phyloP scores from a whole-genome alignment of 2,797 vertebrate genomes.

The Labeo calbasu region DNA sequence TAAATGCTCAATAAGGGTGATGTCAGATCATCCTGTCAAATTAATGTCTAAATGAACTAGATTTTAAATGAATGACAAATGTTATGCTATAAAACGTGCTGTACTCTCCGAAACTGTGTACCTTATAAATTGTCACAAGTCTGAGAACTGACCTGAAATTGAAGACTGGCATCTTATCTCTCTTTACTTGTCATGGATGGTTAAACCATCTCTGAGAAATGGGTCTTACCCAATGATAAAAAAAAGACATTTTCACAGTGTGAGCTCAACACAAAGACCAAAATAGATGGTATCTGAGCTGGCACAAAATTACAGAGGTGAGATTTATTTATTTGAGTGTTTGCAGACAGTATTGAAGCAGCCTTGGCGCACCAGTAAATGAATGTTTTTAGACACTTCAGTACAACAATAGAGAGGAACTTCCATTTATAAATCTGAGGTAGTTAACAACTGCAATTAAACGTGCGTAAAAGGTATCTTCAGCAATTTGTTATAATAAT shows the following conservation, averaged over 20 bases:
- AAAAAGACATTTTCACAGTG: not conserved
- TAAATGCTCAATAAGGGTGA: not conserved
- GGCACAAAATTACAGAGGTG: not conserved
- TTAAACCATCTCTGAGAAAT: not conserved
- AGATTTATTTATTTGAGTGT: not conserved
- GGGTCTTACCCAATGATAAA: not conserved
- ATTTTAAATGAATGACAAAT: not conserved
- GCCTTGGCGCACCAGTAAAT: not conserved
- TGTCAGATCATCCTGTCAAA: not conserved
- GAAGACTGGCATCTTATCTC: not conserved
- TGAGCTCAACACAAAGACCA: slow-evolving; percentile 4
- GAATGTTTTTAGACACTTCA: not conserved
- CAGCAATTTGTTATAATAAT: not conserved
- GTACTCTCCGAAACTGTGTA: not conserved
- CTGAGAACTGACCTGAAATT: not conserved
- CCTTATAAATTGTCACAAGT: not conserved
- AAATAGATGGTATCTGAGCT: slow-evolving; percentile 9
- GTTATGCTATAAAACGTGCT: not conserved
- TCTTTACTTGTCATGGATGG: not conserved
- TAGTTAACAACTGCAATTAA: not conserved
- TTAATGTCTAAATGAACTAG: not conserved
- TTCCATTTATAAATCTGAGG: not conserved
- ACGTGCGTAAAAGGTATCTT: not conserved
- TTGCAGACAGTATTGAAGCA: slow-evolving; percentile 12
- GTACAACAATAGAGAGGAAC: not conserved